Evolutionary conservation across 35 echinoderm and acorn worm species (phyloP).

Genomic region (Holothuria glaberrima): DNA sequence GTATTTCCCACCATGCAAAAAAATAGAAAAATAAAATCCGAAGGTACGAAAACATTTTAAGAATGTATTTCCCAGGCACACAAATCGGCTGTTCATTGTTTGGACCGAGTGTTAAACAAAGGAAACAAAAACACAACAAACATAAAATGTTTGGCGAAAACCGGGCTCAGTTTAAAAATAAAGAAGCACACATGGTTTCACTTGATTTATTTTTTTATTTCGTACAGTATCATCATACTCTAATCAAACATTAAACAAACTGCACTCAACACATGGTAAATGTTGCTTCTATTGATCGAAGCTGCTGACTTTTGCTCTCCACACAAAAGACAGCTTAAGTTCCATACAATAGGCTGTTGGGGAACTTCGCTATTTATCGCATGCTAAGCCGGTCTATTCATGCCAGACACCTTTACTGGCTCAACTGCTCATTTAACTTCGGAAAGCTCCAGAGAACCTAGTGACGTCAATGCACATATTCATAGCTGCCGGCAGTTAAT

Average conservation of each 20-base stretch:
- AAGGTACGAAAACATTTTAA: too few relatives aligned
- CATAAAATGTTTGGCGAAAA: not conserved
- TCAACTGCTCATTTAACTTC: not conserved
- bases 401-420: not conserved
- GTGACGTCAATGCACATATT: not conserved
- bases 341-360: too few relatives aligned
- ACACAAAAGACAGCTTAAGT: too few relatives aligned
- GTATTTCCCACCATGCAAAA: too few relatives aligned
- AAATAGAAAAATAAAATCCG: too few relatives aligned
- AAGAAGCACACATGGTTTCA: conserved; percentile 4
- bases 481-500: not conserved
- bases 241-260: conserved; percentile 4
- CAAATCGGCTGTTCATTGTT: too few relatives aligned
- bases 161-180: not conserved
- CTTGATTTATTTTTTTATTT: not conserved
- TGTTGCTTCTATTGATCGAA: not conserved
- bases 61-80: too few relatives aligned
- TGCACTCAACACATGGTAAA: not conserved
- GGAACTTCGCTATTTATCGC: not conserved
- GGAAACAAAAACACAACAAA: not conserved
- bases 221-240: not conserved
- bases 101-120: not conserved
- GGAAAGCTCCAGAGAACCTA: not conserved
- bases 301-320: not conserved
- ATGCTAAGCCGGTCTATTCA: not conserved